Percentiles rank a stretch among this genome's conserved stretches.
These are phyloP conservation scores for Labeo catla DNA, from an alignment of 2,113 vertebrate species.

Conservation along the genomic window DNA sequence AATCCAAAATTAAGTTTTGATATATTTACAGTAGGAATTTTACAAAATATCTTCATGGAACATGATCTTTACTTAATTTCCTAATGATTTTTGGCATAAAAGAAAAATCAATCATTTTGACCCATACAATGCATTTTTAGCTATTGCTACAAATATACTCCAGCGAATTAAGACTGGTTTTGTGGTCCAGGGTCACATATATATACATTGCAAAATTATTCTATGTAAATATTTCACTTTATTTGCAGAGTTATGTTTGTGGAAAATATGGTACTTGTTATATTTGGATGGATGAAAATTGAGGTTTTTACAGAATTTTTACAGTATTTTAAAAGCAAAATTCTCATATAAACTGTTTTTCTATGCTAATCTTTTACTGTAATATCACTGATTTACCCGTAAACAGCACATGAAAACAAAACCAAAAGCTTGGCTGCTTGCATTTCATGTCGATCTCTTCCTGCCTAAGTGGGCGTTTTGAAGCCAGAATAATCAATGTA, in stretches of 20 bases:
- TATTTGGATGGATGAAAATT: background rate
- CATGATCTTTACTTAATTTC: too few species aligned
- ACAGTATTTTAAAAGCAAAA: background rate
- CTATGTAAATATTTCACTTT: background rate
- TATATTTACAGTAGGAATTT: too few species aligned
- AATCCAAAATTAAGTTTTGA: too few species aligned
- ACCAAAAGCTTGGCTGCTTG: background rate
- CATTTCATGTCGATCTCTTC: background rate
- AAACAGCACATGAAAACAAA: background rate
- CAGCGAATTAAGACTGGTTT: too few species aligned
- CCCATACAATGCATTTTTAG: too few species aligned
- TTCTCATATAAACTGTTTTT: background rate
- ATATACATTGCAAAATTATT: background rate
- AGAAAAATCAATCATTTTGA: too few species aligned
- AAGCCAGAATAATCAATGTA: background rate
- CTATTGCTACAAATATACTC: too few species aligned
- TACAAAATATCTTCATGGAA: too few species aligned
- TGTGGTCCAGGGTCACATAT: too few species aligned
- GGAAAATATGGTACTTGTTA: background rate
- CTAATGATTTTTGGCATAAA: too few species aligned
- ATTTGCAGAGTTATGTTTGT: background rate
- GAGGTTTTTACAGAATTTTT: background rate
- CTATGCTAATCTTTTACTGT: background rate
- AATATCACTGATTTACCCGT: background rate
- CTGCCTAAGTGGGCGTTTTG: background rate